A percentile compares a stretch with the other conserved stretches of the same genome.
These are phyloP conservation scores for Peromyscus maniculatus DNA, from an alignment of 2,113 vertebrate species.

Conservation along the genomic window DNA sequence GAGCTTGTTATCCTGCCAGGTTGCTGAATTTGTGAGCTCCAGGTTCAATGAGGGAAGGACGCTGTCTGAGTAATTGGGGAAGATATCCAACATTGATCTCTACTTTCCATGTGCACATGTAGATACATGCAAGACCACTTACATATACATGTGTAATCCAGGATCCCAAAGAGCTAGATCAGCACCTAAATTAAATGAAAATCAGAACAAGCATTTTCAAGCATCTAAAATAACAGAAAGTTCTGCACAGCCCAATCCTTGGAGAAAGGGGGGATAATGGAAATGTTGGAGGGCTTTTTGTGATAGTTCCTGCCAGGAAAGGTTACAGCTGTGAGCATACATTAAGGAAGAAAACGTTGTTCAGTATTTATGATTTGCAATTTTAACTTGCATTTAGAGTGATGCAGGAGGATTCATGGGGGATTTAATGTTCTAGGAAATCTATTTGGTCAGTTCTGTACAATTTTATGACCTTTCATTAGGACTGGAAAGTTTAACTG, in stretches of 20 bases:
- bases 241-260: not conserved
- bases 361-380: constrained; percentile 67
- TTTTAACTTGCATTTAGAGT: constrained; percentile 74
- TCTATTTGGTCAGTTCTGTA: constrained; percentile 64
- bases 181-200: constrained; percentile 37
- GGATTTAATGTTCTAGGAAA: constrained; percentile 75
- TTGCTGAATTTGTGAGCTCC: not conserved
- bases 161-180: not conserved
- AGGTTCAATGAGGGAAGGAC: not conserved
- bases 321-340: constrained; percentile 73
- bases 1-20: not conserved
- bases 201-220: constrained; percentile 32
- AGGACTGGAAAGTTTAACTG: constrained; percentile 70
- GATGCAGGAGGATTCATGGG: constrained; percentile 63
- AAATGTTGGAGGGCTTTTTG: constrained; percentile 61
- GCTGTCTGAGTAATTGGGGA: not conserved
- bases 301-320: constrained; percentile 63
- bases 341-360: constrained; percentile 66
- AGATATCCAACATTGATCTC: not conserved
- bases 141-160: not conserved
- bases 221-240: constrained; percentile 19
- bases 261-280: not conserved
- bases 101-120: not conserved
- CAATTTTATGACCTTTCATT: constrained; percentile 73
- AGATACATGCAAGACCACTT: not conserved